Evolutionary conservation across 2,888 invertebrate species (phyloP).

Genomic region (Polylopha cassiicola): DNA sequence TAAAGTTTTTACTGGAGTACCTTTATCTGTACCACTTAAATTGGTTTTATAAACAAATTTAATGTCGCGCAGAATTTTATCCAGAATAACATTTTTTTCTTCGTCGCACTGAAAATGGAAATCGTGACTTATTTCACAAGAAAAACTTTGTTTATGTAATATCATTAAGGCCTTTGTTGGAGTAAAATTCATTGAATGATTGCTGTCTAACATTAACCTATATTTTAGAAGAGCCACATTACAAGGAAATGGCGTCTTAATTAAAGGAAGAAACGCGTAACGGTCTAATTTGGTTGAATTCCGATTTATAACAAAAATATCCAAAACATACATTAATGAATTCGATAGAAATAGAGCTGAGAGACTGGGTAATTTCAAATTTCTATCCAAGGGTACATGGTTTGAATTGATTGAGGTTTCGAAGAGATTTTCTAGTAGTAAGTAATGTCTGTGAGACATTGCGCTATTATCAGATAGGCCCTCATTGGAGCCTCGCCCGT

Average conservation of each 20-base stretch:
- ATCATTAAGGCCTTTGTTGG: slow-evolving; percentile 47
- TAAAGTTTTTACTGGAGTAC: slow-evolving; percentile 36
- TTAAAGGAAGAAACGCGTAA: slow-evolving; percentile 52
- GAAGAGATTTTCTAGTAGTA: slow-evolving; percentile 56
- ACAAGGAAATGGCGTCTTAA: slow-evolving; percentile 58
- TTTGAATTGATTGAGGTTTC: slow-evolving; percentile 22
- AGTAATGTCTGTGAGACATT: slow-evolving; percentile 67
- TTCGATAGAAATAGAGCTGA: slow-evolving; percentile 47
- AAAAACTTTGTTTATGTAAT: slow-evolving; percentile 51
- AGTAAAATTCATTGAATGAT: slow-evolving; percentile 26
- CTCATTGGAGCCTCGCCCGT: slow-evolving; percentile 94
- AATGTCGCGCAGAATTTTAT: slow-evolving; percentile 47
- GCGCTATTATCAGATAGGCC: slow-evolving; percentile 92
- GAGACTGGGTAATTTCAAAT: slow-evolving; percentile 49
- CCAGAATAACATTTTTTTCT: slow-evolving; percentile 41
- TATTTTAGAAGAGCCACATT: slow-evolving; percentile 56
- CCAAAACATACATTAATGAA: slow-evolving; percentile 44
- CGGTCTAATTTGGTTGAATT: slow-evolving; percentile 40
- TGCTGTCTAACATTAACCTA: slow-evolving; percentile 39
- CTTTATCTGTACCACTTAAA: slow-evolving; percentile 55
- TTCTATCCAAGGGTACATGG: slow-evolving; percentile 19
- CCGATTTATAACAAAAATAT: slow-evolving; percentile 50
- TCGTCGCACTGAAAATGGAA: slow-evolving; percentile 40
- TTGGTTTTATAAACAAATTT: slow-evolving; percentile 53
- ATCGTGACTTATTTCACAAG: slow-evolving; percentile 42